Evolutionary conservation across 2,888 invertebrate genomes (phyloP), one percentile per base, ranked within the genome.

Genomic region (Clunio marinus): DNA sequence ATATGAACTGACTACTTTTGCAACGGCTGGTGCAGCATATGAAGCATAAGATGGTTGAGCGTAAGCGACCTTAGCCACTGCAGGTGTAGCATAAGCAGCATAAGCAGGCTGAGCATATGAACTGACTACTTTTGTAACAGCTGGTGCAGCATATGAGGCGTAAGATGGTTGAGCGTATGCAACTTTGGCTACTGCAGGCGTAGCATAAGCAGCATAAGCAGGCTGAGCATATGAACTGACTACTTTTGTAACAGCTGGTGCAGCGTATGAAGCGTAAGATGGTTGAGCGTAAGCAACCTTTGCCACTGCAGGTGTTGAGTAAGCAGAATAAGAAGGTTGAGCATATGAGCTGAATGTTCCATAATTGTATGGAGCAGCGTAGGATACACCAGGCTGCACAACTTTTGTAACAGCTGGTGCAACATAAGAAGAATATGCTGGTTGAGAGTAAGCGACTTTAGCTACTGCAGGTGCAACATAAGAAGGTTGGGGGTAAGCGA

Each of bases 191-290:
- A 27, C 15, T 27, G 58, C 25, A 3, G 58, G n/a, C 2, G 27
- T n/a, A 24, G 15, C 24, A 17, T 28, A 69, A 7, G 66, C 8
- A 1, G 71, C 67, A 2, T 15, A 25, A 8, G 71, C 71, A 28
- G 70, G 68, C 10, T 69, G 13, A 32, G 75, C 74, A 10, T 75
- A 74, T 37, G 77, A 72, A n/a, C 10, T 15, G n/a, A n/a, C n/a
- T n/a, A n/a, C n/a, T n/a, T n/a, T n/a, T n/a, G n/a, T n/a, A 1
- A 75, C 73, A 41, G 75, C 74, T n/a, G 77, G 74, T 20, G 69
- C 69, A 1, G 69, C 41, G 32, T 69, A 59, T 8, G 58, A n/a
- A 15, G 41, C 41, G 15, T 41, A 27, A 13, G 65, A n/a, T 25
- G 60, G 45, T 17, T 28, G 58, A 10, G 59, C 69, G 13, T 35